Percentiles rank a stretch among this genome's conserved stretches.
Evolutionary conservation across 37 sponge, comb jelly and placozoan species (phyloP).

Genomic region (Axinella damicornis): DNA sequence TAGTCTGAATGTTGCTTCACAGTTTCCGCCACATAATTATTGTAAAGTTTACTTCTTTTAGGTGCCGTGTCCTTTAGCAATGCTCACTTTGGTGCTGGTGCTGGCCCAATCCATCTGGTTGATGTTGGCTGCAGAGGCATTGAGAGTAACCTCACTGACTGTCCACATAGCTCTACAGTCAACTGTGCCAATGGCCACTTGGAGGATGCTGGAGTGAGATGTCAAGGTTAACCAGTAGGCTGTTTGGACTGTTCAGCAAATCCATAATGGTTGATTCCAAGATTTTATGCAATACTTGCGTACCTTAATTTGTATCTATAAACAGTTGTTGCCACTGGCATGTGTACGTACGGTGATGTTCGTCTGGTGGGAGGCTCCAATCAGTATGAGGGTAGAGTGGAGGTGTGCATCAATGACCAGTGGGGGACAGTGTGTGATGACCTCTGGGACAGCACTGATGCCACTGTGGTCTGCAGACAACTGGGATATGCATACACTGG

Average conservation of each 20-base stretch:
- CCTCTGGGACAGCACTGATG: not conserved
- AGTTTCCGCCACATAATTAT: too few relatives aligned
- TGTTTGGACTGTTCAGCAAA: too few relatives aligned
- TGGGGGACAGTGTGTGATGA: conserved; percentile 12
- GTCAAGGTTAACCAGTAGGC: too few relatives aligned
- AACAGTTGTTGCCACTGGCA: too few relatives aligned
- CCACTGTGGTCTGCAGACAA: not conserved
- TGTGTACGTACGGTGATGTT: conserved; percentile 12
- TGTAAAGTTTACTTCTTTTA: not conserved
- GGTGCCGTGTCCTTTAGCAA: conserved; percentile 1
- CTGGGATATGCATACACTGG: conserved; percentile 1
- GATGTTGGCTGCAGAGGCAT: not conserved
- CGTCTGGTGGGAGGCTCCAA: conserved; percentile 19
- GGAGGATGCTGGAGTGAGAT: conserved; percentile 23
- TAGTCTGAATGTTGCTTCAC: too few relatives aligned
- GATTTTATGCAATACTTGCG: too few relatives aligned
- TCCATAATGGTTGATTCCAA: too few relatives aligned
- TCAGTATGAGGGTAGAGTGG: conserved; percentile 6
- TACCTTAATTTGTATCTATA: too few relatives aligned
- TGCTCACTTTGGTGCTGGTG: conserved; percentile 31
- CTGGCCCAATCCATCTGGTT: conserved; percentile 4
- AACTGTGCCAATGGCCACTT: too few relatives aligned
- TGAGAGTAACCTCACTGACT: conserved; percentile 6
- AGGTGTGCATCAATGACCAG: conserved; percentile 29
- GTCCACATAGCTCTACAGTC: not conserved